Evolutionary conservation across 1,140 invertebrate genomes (phyloP).

Genomic region (Procambarus clarkii): DNA sequence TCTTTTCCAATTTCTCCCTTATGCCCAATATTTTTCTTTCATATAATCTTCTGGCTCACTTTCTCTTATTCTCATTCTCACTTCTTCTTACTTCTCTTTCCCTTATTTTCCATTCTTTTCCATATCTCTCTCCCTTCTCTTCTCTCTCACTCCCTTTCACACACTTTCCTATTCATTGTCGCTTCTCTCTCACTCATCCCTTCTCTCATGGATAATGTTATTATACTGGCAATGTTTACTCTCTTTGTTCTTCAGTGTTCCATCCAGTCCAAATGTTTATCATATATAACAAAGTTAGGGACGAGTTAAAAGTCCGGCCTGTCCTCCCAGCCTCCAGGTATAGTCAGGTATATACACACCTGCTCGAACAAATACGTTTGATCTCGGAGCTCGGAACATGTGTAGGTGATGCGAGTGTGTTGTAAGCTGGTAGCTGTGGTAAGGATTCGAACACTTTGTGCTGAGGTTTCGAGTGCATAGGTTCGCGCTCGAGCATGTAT

Average conservation of each 20-base stretch:
- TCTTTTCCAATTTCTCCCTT: background rate
- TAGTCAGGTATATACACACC: too few relatives aligned
- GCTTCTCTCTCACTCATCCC: background rate
- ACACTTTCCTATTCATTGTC: background rate
- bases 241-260: background rate
- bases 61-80: background rate
- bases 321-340: background rate
- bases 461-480: too few relatives aligned
- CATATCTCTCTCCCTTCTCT: background rate
- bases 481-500: too few relatives aligned
- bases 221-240: background rate
- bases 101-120: background rate
- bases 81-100: background rate
- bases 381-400: too few relatives aligned
- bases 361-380: too few relatives aligned
- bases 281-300: background rate
- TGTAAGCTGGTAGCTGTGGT: too few relatives aligned
- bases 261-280: background rate
- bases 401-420: too few relatives aligned
- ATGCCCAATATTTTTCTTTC: background rate
- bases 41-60: background rate
- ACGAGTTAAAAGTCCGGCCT: background rate
- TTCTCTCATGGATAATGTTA: background rate
- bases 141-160: slow-evolving; percentile 51
- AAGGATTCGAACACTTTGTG: too few relatives aligned